A percentile compares a stretch with the other conserved stretches of the same genome.
Conservation (phyloP, 30 jellyfish, hydroid and myxozoan genomes). For the Hydra vulgaris region DNA sequence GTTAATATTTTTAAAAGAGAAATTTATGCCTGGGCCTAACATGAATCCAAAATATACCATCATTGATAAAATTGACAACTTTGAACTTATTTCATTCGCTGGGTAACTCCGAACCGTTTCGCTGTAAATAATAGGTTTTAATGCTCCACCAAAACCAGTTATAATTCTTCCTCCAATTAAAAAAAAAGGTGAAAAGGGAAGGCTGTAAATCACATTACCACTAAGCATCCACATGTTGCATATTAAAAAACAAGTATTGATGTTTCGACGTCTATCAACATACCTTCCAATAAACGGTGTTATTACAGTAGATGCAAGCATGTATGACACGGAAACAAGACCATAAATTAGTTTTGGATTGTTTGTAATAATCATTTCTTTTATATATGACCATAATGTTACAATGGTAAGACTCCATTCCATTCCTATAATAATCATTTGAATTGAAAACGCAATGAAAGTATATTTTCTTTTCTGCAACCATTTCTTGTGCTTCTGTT, state of each 20-base stretch:
- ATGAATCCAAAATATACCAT: background rate
- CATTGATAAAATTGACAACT: background rate
- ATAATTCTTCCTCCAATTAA: background rate
- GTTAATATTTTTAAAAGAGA: background rate
- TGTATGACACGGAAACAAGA: no score
- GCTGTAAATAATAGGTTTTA: background rate
- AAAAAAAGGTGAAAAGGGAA: background rate
- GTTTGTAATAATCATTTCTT: no score
- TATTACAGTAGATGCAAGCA: no score
- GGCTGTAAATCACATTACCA: background rate
- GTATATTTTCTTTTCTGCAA: no score
- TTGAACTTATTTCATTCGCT: background rate
- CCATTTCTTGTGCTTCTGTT: no score
- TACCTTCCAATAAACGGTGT: no score
- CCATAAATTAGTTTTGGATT: no score
- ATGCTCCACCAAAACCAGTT: background rate
- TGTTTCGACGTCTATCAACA: no score
- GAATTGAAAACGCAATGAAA: no score
- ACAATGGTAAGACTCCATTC: no score
- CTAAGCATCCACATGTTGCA: background rate
- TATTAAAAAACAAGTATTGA: background rate
- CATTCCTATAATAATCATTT: no score
- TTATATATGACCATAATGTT: no score
- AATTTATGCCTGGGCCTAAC: background rate
- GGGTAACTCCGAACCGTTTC: constrained; percentile 6